Conservation (phyloP, 2,797 vertebrate genomes). For the Craterocephalus amniculus region DNA sequence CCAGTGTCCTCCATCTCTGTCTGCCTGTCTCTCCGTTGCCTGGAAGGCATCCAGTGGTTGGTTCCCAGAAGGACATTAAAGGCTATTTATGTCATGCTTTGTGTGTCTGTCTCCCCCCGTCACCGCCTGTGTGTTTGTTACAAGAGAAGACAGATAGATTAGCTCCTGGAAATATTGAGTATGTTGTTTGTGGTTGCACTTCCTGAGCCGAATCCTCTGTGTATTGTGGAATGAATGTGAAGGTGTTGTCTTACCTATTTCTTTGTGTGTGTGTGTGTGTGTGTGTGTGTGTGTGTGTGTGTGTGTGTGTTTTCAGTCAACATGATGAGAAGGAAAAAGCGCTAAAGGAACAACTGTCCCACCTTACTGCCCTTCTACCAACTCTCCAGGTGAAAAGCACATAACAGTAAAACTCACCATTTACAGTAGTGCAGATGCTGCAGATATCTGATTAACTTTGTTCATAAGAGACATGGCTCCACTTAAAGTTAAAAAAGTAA, state of each 20-base stretch:
- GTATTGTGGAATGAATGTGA: slow-evolving; percentile 32
- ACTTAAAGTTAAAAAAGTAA: neutral
- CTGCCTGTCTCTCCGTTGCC: slow-evolving; percentile 54
- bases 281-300: no score
- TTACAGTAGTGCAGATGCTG: neutral
- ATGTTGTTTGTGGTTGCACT: slow-evolving; percentile 46
- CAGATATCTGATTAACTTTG: neutral
- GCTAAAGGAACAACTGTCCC: slow-evolving; percentile 90
- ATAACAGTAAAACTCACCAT: neutral
- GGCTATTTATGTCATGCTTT: slow-evolving; percentile 79
- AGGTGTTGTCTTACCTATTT: slow-evolving; percentile 44
- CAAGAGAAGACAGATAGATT: slow-evolving; percentile 67
- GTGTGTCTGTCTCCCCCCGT: slow-evolving; percentile 46
- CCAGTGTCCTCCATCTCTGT: slow-evolving; percentile 50
- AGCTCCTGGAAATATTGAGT: slow-evolving; percentile 60
- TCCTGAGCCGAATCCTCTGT: slow-evolving; percentile 43
- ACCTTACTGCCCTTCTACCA: slow-evolving; percentile 88
- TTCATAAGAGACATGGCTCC: neutral
- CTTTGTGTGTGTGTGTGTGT: no score
- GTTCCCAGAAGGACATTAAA: slow-evolving; percentile 79
- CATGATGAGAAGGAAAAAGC: slow-evolving; percentile 92
- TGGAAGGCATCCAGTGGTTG: slow-evolving; percentile 70
- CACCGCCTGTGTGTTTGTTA: slow-evolving; percentile 55
- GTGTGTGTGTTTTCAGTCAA: slow-evolving; percentile 82
- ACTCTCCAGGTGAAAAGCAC: slow-evolving; percentile 77